A percentile compares a stretch with the other conserved stretches of the same genome.
Evolutionary conservation across 2,888 invertebrate species (phyloP).

Genomic region (Elmis aenea): DNA sequence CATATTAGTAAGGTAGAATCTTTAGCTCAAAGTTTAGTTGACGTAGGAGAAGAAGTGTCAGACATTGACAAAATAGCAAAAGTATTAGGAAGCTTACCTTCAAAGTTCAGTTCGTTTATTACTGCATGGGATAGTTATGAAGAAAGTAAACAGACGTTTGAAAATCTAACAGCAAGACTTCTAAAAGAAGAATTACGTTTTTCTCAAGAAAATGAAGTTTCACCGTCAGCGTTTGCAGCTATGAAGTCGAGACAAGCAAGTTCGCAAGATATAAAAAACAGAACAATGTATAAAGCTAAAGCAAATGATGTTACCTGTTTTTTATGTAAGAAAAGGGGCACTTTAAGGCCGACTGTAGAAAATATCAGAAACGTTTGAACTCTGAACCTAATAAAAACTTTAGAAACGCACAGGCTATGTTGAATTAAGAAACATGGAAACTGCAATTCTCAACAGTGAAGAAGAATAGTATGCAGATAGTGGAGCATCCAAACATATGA

Average conservation of each 20-base stretch:
- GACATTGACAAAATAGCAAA: slow-evolving; percentile 18
- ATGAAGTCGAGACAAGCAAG: too few relatives aligned
- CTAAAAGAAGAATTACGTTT: too few relatives aligned
- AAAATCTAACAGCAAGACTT: neutral
- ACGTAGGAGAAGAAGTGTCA: slow-evolving; percentile 8
- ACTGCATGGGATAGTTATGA: slow-evolving; percentile 2
- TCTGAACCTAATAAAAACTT: neutral
- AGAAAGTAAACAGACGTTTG: neutral
- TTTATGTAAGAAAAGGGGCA: neutral
- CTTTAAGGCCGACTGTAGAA: too few relatives aligned
- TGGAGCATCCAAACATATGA: neutral
- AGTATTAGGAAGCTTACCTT: slow-evolving; percentile 3
- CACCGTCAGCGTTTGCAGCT: too few relatives aligned
- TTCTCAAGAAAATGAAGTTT: too few relatives aligned
- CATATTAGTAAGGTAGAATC: slow-evolving; percentile 17
- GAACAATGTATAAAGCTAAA: too few relatives aligned
- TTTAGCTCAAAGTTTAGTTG: slow-evolving; percentile 10
- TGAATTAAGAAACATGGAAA: slow-evolving; percentile 2
- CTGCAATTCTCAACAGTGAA: neutral
- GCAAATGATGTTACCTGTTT: neutral
- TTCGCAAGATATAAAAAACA: too few relatives aligned
- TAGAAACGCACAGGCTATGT: neutral
- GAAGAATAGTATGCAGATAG: neutral
- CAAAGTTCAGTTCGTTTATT: neutral
- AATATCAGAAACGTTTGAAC: neutral